phyloP scores from a whole-genome alignment of 1,140 invertebrate species.

The Eufriesea mexicana region DNA sequence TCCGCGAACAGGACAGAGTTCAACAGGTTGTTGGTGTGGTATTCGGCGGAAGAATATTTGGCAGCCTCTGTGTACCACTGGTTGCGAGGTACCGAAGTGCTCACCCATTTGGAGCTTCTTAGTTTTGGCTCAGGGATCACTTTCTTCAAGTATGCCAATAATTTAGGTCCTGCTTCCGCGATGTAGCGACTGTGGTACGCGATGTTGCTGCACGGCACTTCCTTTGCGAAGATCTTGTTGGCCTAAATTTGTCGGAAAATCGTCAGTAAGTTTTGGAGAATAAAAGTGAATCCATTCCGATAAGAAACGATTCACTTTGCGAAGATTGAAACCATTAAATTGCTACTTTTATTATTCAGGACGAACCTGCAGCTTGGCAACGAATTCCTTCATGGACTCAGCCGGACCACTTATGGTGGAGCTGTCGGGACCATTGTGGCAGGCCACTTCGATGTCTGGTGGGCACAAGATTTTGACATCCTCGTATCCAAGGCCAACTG shows the following conservation, averaged over 20 bases:
- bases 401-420: slow-evolving; percentile 88
- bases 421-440: slow-evolving; percentile 87
- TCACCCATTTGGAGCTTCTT: slow-evolving; percentile 92
- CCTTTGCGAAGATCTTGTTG: slow-evolving; percentile 89
- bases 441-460: slow-evolving; percentile 86
- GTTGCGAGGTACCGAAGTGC: slow-evolving; percentile 90
- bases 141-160: slow-evolving; percentile 88
- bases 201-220: slow-evolving; percentile 87
- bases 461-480: slow-evolving; percentile 82
- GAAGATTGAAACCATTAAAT: no score
- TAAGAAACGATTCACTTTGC: neutral
- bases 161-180: slow-evolving; percentile 85
- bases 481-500: slow-evolving; percentile 87
- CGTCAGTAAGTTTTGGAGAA: neutral
- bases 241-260: slow-evolving; percentile 76
- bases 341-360: neutral
- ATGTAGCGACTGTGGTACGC: slow-evolving; percentile 90
- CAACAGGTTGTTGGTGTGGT: slow-evolving; percentile 96
- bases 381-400: slow-evolving; percentile 79
- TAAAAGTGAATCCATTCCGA: neutral
- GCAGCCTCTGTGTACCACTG: slow-evolving; percentile 89
- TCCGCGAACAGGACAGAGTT: slow-evolving; percentile 94
- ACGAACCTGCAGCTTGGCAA: slow-evolving; percentile 79
- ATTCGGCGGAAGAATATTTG: slow-evolving; percentile 91
- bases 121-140: slow-evolving; percentile 87